Conservation (phyloP, 2,888 invertebrate species). For the Drosophila kambysellisi region DNA sequence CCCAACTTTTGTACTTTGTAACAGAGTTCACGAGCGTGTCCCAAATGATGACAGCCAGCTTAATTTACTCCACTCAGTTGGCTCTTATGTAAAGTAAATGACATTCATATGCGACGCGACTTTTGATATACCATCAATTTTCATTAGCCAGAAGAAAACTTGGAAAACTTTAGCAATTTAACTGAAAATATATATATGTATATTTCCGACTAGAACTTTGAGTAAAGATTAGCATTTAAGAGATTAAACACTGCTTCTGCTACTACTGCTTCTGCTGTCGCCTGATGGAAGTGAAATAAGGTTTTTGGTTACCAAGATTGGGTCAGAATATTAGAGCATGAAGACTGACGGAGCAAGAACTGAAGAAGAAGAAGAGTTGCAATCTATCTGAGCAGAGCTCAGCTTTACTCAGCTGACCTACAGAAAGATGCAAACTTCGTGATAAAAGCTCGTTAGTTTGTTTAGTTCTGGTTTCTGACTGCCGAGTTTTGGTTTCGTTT, state of each 20-base stretch:
- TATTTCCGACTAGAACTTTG: slow-evolving; percentile 39
- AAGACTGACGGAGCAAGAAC: slow-evolving; percentile 60
- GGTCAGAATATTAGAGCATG: slow-evolving; percentile 69
- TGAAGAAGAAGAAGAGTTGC: slow-evolving; percentile 46
- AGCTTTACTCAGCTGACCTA: slow-evolving; percentile 3
- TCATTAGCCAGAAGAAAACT: slow-evolving; percentile 49
- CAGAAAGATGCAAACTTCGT: slow-evolving; percentile 31
- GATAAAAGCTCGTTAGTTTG: slow-evolving; percentile 46
- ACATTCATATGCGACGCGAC: slow-evolving; percentile 53
- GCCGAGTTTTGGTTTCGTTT: slow-evolving; percentile 24
- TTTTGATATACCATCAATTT: slow-evolving; percentile 67
- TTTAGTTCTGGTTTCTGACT: slow-evolving; percentile 31
- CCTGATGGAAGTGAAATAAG: slow-evolving; percentile 17
- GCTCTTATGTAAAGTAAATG: slow-evolving; percentile 47
- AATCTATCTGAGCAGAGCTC: neutral
- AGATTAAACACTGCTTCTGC: slow-evolving; percentile 57
- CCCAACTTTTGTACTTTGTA: slow-evolving; percentile 58
- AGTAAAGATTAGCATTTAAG: slow-evolving; percentile 20
- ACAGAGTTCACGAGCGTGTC: slow-evolving; percentile 58
- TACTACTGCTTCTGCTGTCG: slow-evolving; percentile 18
- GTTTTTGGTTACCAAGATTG: slow-evolving; percentile 20
- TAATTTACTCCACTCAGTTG: slow-evolving; percentile 25
- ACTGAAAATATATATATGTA: slow-evolving; percentile 59
- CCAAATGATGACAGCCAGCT: slow-evolving; percentile 64
- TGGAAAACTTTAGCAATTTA: slow-evolving; percentile 63